Conservation (phyloP, 2,888 invertebrate species). For the Calliphora vomitoria region DNA sequence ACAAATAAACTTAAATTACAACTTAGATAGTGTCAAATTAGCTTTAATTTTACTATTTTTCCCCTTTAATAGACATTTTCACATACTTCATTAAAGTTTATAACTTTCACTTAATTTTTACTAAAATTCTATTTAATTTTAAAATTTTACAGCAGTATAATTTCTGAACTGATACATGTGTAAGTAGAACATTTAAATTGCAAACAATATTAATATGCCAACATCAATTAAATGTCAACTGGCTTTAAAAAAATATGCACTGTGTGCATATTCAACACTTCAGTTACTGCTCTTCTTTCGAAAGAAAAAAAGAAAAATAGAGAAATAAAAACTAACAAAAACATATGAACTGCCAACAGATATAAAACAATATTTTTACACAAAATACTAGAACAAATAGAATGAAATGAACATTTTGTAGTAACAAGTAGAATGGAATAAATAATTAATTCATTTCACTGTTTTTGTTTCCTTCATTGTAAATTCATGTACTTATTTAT, state of each 20-base stretch:
- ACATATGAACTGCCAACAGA: slow-evolving; percentile 9
- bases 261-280: slow-evolving; percentile 17
- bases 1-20: no score
- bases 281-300: background rate
- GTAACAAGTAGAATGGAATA: slow-evolving; percentile 37
- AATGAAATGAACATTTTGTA: slow-evolving; percentile 45
- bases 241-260: slow-evolving; percentile 14
- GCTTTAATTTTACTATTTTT: no score
- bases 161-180: background rate
- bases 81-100: no score
- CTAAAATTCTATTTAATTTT: background rate
- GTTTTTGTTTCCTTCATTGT: background rate
- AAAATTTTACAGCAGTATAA: background rate
- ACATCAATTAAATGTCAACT: slow-evolving; percentile 50
- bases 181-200: slow-evolving; percentile 20
- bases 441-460: slow-evolving; percentile 52
- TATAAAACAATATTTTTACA: slow-evolving; percentile 10
- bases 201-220: slow-evolving; percentile 38
- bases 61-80: no score
- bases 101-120: background rate
- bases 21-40: no score
- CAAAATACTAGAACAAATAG: background rate
- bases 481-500: slow-evolving; percentile 26
- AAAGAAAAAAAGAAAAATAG: background rate
- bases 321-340: background rate